Evolutionary conservation across 2,113 vertebrate species (phyloP).

Genomic region (Sylvietta virens): DNA sequence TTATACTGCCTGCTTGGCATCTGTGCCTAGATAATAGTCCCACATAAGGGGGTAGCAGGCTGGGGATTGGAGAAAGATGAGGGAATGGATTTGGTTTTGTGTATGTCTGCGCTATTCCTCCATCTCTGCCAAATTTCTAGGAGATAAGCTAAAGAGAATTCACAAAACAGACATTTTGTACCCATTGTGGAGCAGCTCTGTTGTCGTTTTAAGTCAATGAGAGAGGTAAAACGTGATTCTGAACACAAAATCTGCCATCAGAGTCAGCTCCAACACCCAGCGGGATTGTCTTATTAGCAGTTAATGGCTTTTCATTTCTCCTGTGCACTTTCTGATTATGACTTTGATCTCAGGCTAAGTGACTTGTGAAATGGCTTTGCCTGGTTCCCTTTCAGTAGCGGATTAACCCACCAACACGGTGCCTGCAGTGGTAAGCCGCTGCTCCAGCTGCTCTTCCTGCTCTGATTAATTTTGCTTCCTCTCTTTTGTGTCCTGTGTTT

Average conservation of each 20-base stretch:
- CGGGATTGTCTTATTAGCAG: neutral
- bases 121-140: neutral
- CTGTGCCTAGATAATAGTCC: neutral
- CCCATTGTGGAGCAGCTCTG: neutral
- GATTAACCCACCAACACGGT: neutral
- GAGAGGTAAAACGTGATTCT: neutral
- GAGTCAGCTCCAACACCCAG: neutral
- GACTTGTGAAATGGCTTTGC: neutral
- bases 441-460: neutral
- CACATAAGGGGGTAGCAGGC: accelerated
- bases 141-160: neutral
- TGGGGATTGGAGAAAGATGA: neutral
- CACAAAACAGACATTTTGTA: neutral
- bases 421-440: neutral
- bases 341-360: conserved; percentile 1
- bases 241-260: neutral
- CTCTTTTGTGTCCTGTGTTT: neutral
- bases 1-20: neutral
- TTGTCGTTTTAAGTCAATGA: neutral
- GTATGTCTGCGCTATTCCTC: neutral
- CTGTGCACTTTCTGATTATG: neutral
- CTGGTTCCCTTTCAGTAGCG: neutral
- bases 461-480: neutral
- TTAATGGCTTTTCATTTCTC: neutral
- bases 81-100: neutral